A percentile compares a stretch with the other conserved stretches of the same genome.
Evolutionary conservation across 2,113 vertebrate genomes (phyloP).

Genomic region (Varanus komodoensis): DNA sequence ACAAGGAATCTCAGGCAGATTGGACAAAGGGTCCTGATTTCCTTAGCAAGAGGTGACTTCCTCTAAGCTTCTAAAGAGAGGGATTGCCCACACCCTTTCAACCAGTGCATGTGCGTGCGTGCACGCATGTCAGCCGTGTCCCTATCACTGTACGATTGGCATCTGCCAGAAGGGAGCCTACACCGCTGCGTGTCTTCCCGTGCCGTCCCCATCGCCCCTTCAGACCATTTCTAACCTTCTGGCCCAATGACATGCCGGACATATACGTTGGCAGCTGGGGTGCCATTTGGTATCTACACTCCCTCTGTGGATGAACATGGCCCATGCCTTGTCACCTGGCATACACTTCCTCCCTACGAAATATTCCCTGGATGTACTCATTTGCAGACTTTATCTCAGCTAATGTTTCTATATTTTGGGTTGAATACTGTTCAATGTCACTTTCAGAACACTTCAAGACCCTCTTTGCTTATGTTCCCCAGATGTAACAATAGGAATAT

Average conservation of each 20-base stretch:
- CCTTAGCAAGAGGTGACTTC: neutral
- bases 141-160: neutral
- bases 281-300: neutral
- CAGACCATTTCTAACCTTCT: neutral
- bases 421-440: neutral
- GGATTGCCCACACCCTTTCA: too few species aligned
- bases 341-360: neutral
- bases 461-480: neutral
- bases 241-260: too few species aligned
- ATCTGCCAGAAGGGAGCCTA: neutral
- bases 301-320: neutral
- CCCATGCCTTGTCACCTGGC: neutral
- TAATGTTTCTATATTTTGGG: too few species aligned
- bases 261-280: too few species aligned
- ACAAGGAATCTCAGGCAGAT: neutral
- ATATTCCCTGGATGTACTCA: neutral
- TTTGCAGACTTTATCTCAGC: too few species aligned
- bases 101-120: too few species aligned
- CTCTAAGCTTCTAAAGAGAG: neutral
- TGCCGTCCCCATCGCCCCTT: neutral
- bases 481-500: neutral
- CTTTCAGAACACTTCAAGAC: neutral
- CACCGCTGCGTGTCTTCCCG: neutral
- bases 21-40: neutral
- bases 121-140: too few species aligned